Percentiles rank a stretch among this genome's conserved stretches.
These are phyloP conservation scores for Hormaphis cornu DNA, from an alignment of 1,140 invertebrate species.

Conservation along the genomic window DNA sequence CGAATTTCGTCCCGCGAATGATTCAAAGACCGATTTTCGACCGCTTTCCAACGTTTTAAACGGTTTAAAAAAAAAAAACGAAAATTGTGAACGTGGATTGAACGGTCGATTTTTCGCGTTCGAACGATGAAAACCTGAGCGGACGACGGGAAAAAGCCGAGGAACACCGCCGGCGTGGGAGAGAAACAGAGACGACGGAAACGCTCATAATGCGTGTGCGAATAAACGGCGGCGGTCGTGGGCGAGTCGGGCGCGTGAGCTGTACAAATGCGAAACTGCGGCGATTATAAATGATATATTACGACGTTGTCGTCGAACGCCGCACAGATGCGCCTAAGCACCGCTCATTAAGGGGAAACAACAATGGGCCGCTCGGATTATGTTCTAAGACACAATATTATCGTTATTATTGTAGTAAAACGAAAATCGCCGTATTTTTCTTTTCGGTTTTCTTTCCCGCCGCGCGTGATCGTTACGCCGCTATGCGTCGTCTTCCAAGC, in stretches of 20 bases:
- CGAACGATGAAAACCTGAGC: too few species aligned
- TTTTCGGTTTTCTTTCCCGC: too few species aligned
- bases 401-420: too few species aligned
- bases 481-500: too few species aligned
- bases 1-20: too few species aligned
- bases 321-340: conserved; percentile 30
- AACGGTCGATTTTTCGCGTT: too few species aligned
- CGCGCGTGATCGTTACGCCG: too few species aligned
- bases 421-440: conserved; percentile 12
- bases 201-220: neutral
- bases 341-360: conserved; percentile 15
- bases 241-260: neutral
- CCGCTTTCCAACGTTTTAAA: too few species aligned
- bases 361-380: conserved; percentile 30
- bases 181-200: neutral
- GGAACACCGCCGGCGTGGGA: neutral
- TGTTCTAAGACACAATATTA: conserved; percentile 27
- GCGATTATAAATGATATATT: conserved; percentile 30
- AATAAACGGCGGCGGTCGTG: neutral
- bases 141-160: neutral
- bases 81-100: too few species aligned
- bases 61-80: too few species aligned
- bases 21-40: too few species aligned
- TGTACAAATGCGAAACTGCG: conserved; percentile 2
- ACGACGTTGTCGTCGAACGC: conserved; percentile 2